Evolutionary conservation across 2,797 vertebrate genomes (phyloP), one percentile per base, ranked within the genome.

Genomic region (Eremophila alpestris): DNA sequence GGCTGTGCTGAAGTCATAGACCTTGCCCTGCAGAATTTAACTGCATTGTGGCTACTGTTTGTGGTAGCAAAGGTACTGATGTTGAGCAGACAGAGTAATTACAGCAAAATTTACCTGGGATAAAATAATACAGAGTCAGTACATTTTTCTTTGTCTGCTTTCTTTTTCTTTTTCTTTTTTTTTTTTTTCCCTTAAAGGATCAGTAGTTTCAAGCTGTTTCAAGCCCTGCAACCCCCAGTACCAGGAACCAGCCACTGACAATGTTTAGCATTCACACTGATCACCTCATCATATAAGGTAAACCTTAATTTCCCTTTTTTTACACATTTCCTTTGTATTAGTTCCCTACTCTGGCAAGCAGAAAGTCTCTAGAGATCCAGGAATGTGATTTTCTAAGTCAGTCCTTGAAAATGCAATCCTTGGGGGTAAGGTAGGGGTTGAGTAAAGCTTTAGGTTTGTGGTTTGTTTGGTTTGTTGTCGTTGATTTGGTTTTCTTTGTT

Each of bases 111-210:
- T 82, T 77, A 22, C 26, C 24, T 43, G 29, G 59, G 58, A 48
- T 43, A 78, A 88, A 86, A 90, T 63, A 38, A 48, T 36, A 48
- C 0, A 13, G 11, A 70, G 26, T 51, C 2, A 43, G 43, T 62
- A 21, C 5, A n/a, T 40, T 29, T 34, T 7, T 3, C 2, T 4
- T 46, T 29, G 1, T 22, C 16, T 9, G 24, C 1, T 27, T 22
- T 9, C 6, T 4, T 30, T 18, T 38, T 8, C 26, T 36, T 10
- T 38, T 38, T 38, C 10, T 10, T 38, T 38, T 38, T 38, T 21
- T 41, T 21, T n/a, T 16, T 11, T 7, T 5, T 1, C 4, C 10
- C 20, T 38, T 3, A 5, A 54, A 76, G 19, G 29, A 56, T 58
- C 58, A 30, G 6, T 65, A 40, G 3, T 83, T 80, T 74, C 0